Conservation (phyloP, 2,888 invertebrate species). For the Hypomecis atomaria region DNA sequence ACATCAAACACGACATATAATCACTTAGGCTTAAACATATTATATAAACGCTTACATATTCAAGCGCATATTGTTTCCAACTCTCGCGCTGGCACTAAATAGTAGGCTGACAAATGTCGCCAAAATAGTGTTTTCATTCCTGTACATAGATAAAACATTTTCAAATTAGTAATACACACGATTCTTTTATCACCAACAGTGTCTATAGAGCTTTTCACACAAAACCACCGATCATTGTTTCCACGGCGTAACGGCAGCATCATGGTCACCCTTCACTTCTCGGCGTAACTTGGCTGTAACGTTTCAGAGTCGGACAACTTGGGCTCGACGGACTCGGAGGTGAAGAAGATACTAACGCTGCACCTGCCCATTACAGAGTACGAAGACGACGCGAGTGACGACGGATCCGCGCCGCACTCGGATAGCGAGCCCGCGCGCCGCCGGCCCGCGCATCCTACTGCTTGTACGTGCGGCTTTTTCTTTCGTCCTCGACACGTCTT, state of each 20-base stretch:
- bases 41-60: no score
- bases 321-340: conserved; percentile 97
- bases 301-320: conserved; percentile 95
- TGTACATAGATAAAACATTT: no score
- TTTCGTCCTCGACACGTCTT: no score
- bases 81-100: no score
- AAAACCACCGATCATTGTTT: conserved; percentile 31
- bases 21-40: no score
- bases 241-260: conserved; percentile 50
- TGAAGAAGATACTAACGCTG: conserved; percentile 96
- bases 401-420: conserved; percentile 84
- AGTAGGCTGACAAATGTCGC: no score
- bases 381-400: conserved; percentile 92
- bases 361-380: conserved; percentile 97
- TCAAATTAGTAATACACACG: not conserved
- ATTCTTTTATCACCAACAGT: not conserved
- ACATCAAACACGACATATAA: no score
- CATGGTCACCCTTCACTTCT: conserved; percentile 35
- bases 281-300: conserved; percentile 22
- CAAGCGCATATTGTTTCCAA: no score
- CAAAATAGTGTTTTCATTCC: no score
- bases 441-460: conserved; percentile 70
- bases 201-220: not conserved
- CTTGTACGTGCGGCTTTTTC: conserved; percentile 57
- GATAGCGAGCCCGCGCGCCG: conserved; percentile 77